A percentile compares a stretch with the other conserved stretches of the same genome.
phyloP scores from a whole-genome alignment of 1,140 invertebrate genomes.

The Lasioglossum baleicum region DNA sequence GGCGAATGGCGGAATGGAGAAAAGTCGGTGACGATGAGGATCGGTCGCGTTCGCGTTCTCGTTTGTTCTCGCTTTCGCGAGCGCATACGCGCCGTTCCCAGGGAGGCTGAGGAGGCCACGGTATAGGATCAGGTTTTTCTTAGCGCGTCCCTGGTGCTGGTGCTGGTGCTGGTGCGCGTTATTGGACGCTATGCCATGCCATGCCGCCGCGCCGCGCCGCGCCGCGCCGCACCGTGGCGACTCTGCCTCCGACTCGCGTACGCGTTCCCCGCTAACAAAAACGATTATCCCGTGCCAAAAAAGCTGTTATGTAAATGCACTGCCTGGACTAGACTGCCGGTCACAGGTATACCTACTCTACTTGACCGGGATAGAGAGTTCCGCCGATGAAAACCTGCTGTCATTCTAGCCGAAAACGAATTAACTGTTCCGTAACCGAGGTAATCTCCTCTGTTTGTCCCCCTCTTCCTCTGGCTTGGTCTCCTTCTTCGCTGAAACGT shows the following conservation, averaged over 20 bases:
- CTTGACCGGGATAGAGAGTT: constrained; percentile 4
- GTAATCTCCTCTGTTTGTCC: no score
- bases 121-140: constrained; percentile 67
- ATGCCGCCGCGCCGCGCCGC: no score
- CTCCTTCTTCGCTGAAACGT: no score
- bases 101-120: constrained; percentile 42
- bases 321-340: constrained; percentile 61
- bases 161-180: constrained; percentile 15
- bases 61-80: constrained; percentile 8
- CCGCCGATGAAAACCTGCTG: not conserved
- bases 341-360: constrained; percentile 52
- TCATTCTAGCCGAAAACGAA: not conserved
- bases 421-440: not conserved
- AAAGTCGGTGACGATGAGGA: constrained; percentile 16
- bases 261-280: constrained; percentile 63
- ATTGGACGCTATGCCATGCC: constrained; percentile 51
- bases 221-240: no score
- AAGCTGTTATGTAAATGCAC: constrained; percentile 78
- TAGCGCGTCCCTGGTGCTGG: constrained; percentile 39
- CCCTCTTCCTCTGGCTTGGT: no score
- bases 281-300: constrained; percentile 66
- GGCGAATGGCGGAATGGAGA: constrained; percentile 5
- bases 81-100: constrained; percentile 48
- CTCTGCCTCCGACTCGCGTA: constrained; percentile 56
- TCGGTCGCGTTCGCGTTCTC: constrained; percentile 17